These are phyloP conservation scores for Caenorhabditis wallacei DNA, from an alignment of 2,888 invertebrate genomes.

Conservation along the genomic window DNA sequence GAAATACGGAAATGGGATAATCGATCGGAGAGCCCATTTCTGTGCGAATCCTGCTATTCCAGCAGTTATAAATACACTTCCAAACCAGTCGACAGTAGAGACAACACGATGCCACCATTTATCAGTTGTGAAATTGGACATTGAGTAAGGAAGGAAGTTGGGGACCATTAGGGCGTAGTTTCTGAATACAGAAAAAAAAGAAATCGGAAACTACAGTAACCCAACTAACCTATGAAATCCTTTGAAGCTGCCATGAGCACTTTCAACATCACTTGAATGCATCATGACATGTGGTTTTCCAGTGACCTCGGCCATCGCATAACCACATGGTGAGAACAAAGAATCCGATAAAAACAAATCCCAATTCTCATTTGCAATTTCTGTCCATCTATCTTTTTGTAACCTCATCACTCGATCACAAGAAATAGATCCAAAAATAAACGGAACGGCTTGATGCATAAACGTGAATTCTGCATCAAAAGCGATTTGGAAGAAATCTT, in stretches of 20 bases:
- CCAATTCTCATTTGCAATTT: constrained; percentile 63
- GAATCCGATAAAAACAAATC: constrained; percentile 59
- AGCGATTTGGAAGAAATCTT: constrained; percentile 55
- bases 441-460: constrained; percentile 57
- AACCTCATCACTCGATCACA: constrained; percentile 44
- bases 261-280: constrained; percentile 66
- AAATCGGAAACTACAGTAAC: neutral
- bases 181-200: constrained; percentile 22
- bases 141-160: constrained; percentile 58
- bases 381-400: constrained; percentile 16
- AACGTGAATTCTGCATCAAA: constrained; percentile 63
- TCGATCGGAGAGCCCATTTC: constrained; percentile 58
- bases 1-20: constrained; percentile 51
- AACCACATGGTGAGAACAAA: constrained; percentile 59
- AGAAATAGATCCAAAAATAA: constrained; percentile 54
- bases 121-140: constrained; percentile 55
- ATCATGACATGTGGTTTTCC: constrained; percentile 62
- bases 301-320: constrained; percentile 54
- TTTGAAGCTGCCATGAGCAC: constrained; percentile 62
- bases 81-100: constrained; percentile 64
- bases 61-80: constrained; percentile 41
- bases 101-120: constrained; percentile 57
- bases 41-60: constrained; percentile 49
- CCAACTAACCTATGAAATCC: constrained; percentile 43
- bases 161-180: constrained; percentile 63